Conservation (phyloP, 2,888 invertebrate species). For the Geophilus truncorum region DNA sequence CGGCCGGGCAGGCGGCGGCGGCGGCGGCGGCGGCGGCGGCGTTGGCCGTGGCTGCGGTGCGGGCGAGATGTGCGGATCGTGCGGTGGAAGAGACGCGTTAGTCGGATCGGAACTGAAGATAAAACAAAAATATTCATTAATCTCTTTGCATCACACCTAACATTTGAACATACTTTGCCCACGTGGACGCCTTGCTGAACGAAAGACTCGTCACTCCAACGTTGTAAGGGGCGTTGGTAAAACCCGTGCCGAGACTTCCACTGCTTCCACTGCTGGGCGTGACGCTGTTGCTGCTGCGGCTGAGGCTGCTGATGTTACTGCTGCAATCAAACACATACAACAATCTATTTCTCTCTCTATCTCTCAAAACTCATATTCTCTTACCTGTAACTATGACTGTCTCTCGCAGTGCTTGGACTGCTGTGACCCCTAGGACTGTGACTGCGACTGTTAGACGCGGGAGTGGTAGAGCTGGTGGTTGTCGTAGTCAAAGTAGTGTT, state of each 20-base stretch:
- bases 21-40: slow-evolving; percentile 46
- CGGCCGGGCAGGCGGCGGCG: slow-evolving; percentile 49
- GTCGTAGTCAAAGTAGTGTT: slow-evolving; percentile 36
- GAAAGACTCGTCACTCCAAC: slow-evolving; percentile 40
- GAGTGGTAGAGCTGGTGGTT: slow-evolving; percentile 30
- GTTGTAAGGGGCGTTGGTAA: slow-evolving; percentile 36
- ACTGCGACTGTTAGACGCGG: slow-evolving; percentile 25
- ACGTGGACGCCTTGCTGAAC: slow-evolving; percentile 40
- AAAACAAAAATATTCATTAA: background rate
- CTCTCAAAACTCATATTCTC: background rate
- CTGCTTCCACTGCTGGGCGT: slow-evolving; percentile 50
- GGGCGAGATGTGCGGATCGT: slow-evolving; percentile 46
- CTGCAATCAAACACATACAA: slow-evolving; percentile 49
- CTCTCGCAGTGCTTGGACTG: slow-evolving; percentile 60
- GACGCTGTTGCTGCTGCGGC: slow-evolving; percentile 65
- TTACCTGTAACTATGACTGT: slow-evolving; percentile 81
- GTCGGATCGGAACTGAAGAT: slow-evolving; percentile 28
- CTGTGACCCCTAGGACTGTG: slow-evolving; percentile 32
- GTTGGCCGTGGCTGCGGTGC: slow-evolving; percentile 42
- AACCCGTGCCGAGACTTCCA: slow-evolving; percentile 37
- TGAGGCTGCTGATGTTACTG: slow-evolving; percentile 79
- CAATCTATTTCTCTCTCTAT: background rate
- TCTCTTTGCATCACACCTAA: too few species aligned
- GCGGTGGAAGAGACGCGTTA: slow-evolving; percentile 31
- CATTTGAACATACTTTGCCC: slow-evolving; percentile 38